Evolutionary conservation across 2,888 invertebrate genomes (phyloP).

Genomic region (Lordiphosa andalusiaca): DNA sequence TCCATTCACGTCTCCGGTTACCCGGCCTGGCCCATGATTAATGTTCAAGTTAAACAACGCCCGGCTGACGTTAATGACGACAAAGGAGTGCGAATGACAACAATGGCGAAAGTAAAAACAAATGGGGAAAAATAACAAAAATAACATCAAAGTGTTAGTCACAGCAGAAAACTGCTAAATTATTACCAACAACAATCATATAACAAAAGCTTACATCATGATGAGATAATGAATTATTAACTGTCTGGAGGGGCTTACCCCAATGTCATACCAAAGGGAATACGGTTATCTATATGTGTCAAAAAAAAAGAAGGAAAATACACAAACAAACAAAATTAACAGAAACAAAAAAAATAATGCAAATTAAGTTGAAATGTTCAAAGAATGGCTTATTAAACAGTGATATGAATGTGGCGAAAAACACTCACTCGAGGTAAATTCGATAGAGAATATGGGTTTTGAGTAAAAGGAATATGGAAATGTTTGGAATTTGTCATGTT

Average conservation of each 20-base stretch:
- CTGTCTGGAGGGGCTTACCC: constrained; percentile 9
- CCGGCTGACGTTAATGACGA: constrained; percentile 67
- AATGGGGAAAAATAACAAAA: constrained; percentile 2
- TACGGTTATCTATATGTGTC: constrained; percentile 8
- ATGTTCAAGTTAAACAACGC: constrained; percentile 71
- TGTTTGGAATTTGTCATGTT: too few species aligned
- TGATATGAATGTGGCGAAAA: too few species aligned
- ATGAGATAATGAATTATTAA: constrained; percentile 28
- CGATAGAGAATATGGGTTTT: too few species aligned
- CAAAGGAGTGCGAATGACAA: constrained; percentile 49
- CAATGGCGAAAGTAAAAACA: constrained; percentile 28
- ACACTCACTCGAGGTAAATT: too few species aligned
- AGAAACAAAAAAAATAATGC: too few species aligned
- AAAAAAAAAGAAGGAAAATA: constrained; percentile 1
- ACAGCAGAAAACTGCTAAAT: constrained; percentile 11
- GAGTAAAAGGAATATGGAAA: too few species aligned
- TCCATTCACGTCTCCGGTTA: constrained; percentile 34
- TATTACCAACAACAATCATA: constrained; percentile 10
- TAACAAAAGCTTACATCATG: constrained; percentile 9
- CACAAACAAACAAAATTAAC: neutral
- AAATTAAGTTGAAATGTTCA: too few species aligned
- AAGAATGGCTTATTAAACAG: too few species aligned
- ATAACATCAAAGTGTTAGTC: constrained; percentile 21
- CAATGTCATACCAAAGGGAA: neutral
- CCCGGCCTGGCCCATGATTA: constrained; percentile 55